Evolutionary conservation across 1,140 invertebrate species (phyloP).

Genomic region (Magallana gigas): DNA sequence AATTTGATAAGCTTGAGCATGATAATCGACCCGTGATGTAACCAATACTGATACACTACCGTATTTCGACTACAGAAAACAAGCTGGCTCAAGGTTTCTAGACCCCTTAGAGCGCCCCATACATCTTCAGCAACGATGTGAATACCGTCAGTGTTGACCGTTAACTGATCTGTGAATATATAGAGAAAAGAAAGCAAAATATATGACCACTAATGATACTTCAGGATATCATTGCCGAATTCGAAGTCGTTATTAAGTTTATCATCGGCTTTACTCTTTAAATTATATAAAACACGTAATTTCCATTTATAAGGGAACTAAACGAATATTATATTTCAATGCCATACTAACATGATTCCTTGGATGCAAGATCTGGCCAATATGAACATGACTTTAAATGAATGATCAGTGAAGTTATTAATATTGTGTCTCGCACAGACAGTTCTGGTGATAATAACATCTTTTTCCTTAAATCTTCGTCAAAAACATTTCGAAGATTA

Average conservation of each 20-base stretch:
- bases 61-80: slow-evolving; percentile 49
- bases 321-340: background rate
- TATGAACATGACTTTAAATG: background rate
- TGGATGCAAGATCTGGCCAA: background rate
- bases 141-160: slow-evolving; percentile 77
- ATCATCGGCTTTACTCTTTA: no score
- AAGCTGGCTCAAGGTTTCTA: slow-evolving; percentile 79
- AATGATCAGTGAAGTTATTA: background rate
- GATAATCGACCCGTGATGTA: no score
- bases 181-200: no score
- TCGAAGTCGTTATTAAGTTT: no score
- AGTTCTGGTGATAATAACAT: background rate
- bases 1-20: no score
- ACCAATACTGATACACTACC: background rate
- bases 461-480: background rate
- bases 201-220: no score
- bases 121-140: slow-evolving; percentile 67
- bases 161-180: slow-evolving; percentile 78
- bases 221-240: no score
- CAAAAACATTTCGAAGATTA: slow-evolving; percentile 13
- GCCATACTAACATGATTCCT: background rate
- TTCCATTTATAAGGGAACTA: background rate
- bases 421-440: background rate
- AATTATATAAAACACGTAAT: no score
- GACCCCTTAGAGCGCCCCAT: slow-evolving; percentile 77